Conservation (phyloP, 2,797 vertebrate genomes). For the Danio kyathit region DNA sequence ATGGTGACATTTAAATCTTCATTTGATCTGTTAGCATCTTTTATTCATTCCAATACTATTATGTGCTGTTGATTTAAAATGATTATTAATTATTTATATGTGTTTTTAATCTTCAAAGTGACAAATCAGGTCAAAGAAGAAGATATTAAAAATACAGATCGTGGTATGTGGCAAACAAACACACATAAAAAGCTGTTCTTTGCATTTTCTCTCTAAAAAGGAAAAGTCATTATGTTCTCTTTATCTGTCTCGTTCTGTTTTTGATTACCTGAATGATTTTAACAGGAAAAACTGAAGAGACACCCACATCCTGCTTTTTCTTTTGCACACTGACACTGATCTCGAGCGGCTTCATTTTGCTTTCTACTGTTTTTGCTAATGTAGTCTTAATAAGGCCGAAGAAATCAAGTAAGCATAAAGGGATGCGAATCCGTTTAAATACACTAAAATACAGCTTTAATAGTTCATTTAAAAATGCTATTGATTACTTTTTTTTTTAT, state of each 20-base stretch:
- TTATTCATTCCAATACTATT: not conserved
- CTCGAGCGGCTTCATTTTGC: too few species aligned
- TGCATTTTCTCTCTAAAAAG: too few species aligned
- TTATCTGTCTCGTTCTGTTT: not conserved
- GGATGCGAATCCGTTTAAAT: too few species aligned
- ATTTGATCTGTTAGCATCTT: not conserved
- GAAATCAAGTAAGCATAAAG: too few species aligned
- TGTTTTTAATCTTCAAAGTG: not conserved
- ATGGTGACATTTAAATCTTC: constrained; percentile 18
- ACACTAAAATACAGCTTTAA: too few species aligned
- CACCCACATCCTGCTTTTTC: not conserved
- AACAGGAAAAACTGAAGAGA: not conserved
- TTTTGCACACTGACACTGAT: too few species aligned
- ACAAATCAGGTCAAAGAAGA: not conserved
- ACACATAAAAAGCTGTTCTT: too few species aligned
- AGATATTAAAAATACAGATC: not conserved
- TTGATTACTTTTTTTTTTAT: too few species aligned
- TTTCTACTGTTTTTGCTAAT: too few species aligned
- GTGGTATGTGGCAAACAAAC: not conserved
- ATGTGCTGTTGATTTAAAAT: not conserved
- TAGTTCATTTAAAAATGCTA: too few species aligned
- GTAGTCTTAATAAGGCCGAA: too few species aligned
- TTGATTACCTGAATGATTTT: not conserved
- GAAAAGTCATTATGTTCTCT: not conserved
- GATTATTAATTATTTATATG: not conserved